A percentile compares a stretch with the other conserved stretches of the same genome.
Evolutionary conservation across 2,888 invertebrate genomes (phyloP).

Genomic region (Eudemis profundana): DNA sequence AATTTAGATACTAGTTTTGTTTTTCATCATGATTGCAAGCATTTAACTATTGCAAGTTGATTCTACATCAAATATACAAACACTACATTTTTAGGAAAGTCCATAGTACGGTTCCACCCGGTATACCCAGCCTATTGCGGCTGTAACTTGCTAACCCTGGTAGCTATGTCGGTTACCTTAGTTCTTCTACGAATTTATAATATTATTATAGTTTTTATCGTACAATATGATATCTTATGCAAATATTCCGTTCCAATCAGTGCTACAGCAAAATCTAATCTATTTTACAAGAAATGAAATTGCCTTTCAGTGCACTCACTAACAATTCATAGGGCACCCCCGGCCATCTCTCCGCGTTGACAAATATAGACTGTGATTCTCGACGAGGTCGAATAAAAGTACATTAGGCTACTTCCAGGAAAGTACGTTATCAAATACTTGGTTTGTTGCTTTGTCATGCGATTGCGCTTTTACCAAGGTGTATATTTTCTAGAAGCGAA

Average conservation of each 20-base stretch:
- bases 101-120: no score
- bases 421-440: constrained; percentile 31
- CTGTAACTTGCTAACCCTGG: no score
- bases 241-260: constrained; percentile 13
- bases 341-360: constrained; percentile 40
- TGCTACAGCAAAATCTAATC: constrained; percentile 10
- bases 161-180: no score
- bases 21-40: no score
- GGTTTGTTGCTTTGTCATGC: background rate
- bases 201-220: background rate
- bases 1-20: no score
- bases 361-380: constrained; percentile 53
- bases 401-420: constrained; percentile 46
- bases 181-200: no score
- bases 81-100: no score
- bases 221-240: background rate
- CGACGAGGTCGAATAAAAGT: constrained; percentile 51
- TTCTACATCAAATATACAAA: no score
- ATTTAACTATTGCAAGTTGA: no score
- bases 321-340: constrained; percentile 33
- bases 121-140: no score
- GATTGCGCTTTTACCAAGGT: background rate
- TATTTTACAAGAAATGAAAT: constrained; percentile 30
- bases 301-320: constrained; percentile 27
- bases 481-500: no score